Base-by-base conservation (phyloP, 2,113 vertebrate species). In the Pitta sordida region DNA sequence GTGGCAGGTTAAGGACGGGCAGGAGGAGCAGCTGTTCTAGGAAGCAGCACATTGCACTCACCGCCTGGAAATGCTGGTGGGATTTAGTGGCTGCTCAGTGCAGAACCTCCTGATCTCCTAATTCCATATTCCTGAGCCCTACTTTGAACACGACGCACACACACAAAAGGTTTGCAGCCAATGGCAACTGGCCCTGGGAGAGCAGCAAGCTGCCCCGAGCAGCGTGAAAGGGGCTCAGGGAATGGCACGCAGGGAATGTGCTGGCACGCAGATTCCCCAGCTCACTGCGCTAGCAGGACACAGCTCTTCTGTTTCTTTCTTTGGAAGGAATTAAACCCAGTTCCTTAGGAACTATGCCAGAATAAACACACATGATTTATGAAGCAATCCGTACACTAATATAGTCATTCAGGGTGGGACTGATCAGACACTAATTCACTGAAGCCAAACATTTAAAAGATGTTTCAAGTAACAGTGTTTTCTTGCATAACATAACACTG, bases 311-410 rank as follows among this genome's bases (percentile, higher is more conserved):
- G 68, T 56, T 90, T 48, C 52, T 94, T 88, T 86, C 80, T 94
- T 84, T 64, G 58, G 86, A 92, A 76, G 37, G 86, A 79, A 87
- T 71, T 46, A 82, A 79, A 84, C 23, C 34, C 53, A 82, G 62
- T 68, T 94, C 91, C 91, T 94, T 84, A 79, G 89, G 81, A 95
- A 55, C 71, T 3, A 6, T 58, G 83, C 77, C 86, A 93, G 83
- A 86, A 82, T 68, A 96, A 96, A 94, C 74, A 94, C 36, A 89
- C 67, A 58, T 60, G 65, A 93, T 94, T 89, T 79, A 82, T 53
- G 83, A 78, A 91, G 84, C 74, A 44, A 68, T 49, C 46, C 36
- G 13, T 49, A 30, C 56, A 58, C 49, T 65, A 58, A 85, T 53
- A 73, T 9, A 90, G 58, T 53, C 3, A 6, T 76, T 80, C 53